Evolutionary conservation across 2,888 invertebrate species (phyloP).

Genomic region (Sabellastarte sp.): DNA sequence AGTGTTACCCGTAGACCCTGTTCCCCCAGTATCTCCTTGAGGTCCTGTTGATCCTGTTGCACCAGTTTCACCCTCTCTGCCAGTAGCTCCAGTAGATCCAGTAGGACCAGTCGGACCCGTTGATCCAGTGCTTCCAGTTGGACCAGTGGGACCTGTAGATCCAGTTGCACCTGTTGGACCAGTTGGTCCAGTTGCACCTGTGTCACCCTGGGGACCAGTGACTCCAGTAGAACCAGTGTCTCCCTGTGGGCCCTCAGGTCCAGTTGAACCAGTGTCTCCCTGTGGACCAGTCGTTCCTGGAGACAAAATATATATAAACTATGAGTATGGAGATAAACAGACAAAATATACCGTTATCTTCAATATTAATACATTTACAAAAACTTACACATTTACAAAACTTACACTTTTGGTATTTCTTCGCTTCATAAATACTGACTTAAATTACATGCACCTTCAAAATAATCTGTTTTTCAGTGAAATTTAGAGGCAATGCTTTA

Average conservation of each 20-base stretch:
- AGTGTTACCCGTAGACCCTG: not conserved
- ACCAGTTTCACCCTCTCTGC: not conserved
- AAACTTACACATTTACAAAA: no score
- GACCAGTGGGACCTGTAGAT: not conserved
- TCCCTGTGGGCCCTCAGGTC: slow-evolving; percentile 12
- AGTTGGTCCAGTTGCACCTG: not conserved
- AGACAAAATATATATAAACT: no score
- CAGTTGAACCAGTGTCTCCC: slow-evolving; percentile 21
- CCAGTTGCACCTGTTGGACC: slow-evolving; percentile 4
- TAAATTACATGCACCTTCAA: no score
- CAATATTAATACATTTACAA: no score
- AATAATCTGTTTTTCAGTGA: no score
- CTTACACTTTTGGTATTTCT: no score
- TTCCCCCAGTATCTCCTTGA: not conserved
- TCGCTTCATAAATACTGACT: no score
- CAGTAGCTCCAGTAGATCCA: not conserved
- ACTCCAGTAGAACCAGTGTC: not conserved
- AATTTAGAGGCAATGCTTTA: no score
- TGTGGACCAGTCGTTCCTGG: slow-evolving; percentile 17
- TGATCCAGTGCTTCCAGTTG: slow-evolving; percentile 1
- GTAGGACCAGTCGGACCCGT: slow-evolving; percentile 2
- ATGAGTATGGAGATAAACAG: no score
- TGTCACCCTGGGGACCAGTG: not conserved
- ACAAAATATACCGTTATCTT: no score
- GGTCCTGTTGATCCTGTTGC: slow-evolving; percentile 5